Evolutionary conservation across 64 coral and sea anemone species (phyloP), one percentile per base, ranked within the genome.

Genomic region (Montipora foliosa): DNA sequence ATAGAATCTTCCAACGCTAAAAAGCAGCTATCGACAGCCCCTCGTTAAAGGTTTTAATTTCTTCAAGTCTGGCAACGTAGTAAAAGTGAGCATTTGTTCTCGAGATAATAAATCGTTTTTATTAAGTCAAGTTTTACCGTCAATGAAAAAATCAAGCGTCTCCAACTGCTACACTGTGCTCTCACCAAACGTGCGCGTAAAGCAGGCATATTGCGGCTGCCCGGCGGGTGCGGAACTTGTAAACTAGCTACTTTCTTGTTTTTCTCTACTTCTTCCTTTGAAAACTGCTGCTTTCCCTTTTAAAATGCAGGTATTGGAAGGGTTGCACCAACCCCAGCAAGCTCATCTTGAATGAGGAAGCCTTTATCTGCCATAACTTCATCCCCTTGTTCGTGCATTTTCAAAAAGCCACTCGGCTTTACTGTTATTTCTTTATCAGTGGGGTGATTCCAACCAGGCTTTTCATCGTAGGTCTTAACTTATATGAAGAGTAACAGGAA

Each of bases 191-290:
- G 84, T 66, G 5, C 7, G 22, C 20, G 66, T 87, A 19, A 50
- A 72, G 11, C 67, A 87, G 12, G 84, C 84, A 62, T 74, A 74
- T 70, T 87, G 84, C 69, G 84, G 67, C 51, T 87, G 84, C 21
- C 64, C 84, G 22, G 84, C 64, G 37, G 84, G 84, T 7, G 50
- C 67, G 48, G 84, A 71, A 93, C 83, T 87, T 83, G 87, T 5
- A 93, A 77, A 52, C 91, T 78, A 19, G 91, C 91, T 11, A 87
- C 91, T 78, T 93, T 93, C 76, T 93, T 93, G 74, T 87, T 93
- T 79, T 78, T 77, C 49, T 71, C 53, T n/a, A 16, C 80, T 71
- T 62, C 83, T 87, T 88, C 64, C 79, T 87, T 93, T 17, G 81
- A 78, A 86, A 93, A 93, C 74, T 93, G 91, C 82, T 93, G 76